Conservation (phyloP, 1,140 invertebrate species). For the Tetramorium alpestre region DNA sequence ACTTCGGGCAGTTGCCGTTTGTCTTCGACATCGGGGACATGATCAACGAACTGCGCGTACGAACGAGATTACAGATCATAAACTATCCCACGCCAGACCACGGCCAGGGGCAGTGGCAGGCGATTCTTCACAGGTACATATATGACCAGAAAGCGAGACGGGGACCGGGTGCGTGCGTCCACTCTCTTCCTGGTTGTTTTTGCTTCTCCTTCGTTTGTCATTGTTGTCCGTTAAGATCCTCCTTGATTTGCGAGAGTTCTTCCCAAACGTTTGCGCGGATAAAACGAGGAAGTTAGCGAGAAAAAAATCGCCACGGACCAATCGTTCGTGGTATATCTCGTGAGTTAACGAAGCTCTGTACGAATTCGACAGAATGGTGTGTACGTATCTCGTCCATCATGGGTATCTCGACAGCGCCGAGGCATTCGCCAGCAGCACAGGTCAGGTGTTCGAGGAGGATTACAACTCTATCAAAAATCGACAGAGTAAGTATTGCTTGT, state of each 20-base stretch:
- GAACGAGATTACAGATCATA: conserved; percentile 93
- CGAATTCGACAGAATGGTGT: conserved; percentile 93
- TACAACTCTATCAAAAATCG: conserved; percentile 98
- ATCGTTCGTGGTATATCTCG: conserved; percentile 31
- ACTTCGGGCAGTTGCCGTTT: conserved; percentile 99
- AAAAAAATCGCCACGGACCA: neutral
- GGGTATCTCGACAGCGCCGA: conserved; percentile 98
- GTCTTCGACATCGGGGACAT: conserved; percentile 99
- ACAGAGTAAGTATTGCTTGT: conserved; percentile 91
- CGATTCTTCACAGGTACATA: conserved; percentile 94
- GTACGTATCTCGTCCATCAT: conserved; percentile 98
- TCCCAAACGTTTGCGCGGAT: conserved; percentile 30
- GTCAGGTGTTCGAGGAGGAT: conserved; percentile 96
- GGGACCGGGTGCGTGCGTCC: conserved; percentile 6
- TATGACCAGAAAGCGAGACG: conserved; percentile 43
- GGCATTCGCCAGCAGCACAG: conserved; percentile 96
- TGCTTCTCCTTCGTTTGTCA: conserved; percentile 45
- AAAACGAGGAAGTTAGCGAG: conserved; percentile 26
- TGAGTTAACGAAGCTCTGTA: conserved; percentile 61
- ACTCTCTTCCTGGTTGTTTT: conserved; percentile 36
- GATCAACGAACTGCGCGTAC: conserved; percentile 95
- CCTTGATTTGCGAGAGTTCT: conserved; percentile 35
- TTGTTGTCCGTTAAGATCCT: conserved; percentile 43
- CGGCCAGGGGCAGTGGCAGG: conserved; percentile 95
- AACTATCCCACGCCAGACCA: conserved; percentile 94